Base-by-base conservation (phyloP, 2,888 invertebrate species). In the Phyllotreta cruciferae region DNA sequence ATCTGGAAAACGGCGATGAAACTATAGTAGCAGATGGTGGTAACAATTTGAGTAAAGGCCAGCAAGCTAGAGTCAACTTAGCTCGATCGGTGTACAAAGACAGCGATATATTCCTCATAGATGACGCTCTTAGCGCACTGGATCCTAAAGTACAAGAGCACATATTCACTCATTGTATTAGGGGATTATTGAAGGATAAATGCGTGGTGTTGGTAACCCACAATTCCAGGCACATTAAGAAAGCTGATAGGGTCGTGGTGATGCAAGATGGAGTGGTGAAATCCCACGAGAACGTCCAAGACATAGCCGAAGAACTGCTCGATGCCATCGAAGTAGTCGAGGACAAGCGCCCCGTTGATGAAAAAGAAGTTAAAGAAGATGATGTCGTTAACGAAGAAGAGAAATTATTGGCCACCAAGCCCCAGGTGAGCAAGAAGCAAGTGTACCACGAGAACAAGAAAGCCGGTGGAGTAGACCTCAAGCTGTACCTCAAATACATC, bases 1-100 rank as follows among this genome's bases (percentile, higher is more conserved):
- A 75, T 6, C 68, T 78, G n/a, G 74, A 74, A 42, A 84, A 88
- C 66, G 90, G 91, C n/a, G 94, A 94, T 75, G 81, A 85, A 71
- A 92, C 92, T 0, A 79, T 91, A 57, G 90, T 94, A 0, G 93
- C 93, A 4, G 93, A 94, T 74, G 84, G 90, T 53, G 94, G 94
- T 6, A 86, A 90, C 0, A 88, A 90, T 34, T 80, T 94, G 9
- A 92, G 92, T 41, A 93, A 93, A n/a, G 93, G 93, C 7, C 94
- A 94, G 80, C 87, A 88, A 78, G 92, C 93, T 6, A 68, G 94
- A 67, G 86, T 94, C 36, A 91, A 90, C 78, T 82, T 94, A 52
- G 92, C 91, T 0, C 83, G 92, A 74, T 88, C 90, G 0, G 81
- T 92, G 49, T 93, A 92, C 75, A 86, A 86, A 71, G 86, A 90